Evolutionary conservation across 2,888 invertebrate species (phyloP).

Genomic region (Macaria liturata): DNA sequence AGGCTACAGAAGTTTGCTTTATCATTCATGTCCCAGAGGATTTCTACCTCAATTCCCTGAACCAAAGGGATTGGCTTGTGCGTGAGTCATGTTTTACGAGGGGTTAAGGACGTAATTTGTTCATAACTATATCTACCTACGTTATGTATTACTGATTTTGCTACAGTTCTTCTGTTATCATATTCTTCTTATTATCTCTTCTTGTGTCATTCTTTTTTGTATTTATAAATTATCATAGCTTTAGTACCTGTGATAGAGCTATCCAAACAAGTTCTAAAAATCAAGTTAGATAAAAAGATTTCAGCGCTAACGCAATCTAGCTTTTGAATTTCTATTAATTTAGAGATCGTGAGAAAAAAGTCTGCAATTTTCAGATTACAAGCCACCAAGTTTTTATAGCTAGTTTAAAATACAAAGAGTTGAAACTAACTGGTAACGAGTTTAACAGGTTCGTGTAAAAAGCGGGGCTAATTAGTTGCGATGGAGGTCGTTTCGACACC

Average conservation of each 20-base stretch:
- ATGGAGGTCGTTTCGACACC: constrained; percentile 47
- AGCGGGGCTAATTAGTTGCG: constrained; percentile 42
- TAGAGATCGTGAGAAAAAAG: constrained; percentile 1
- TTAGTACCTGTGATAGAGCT: too few species aligned
- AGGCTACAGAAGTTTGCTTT: constrained; percentile 20
- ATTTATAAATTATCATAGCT: too few species aligned
- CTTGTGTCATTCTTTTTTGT: too few species aligned
- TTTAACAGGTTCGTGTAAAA: constrained; percentile 39
- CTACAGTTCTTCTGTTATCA: too few species aligned
- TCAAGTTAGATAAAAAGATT: too few species aligned
- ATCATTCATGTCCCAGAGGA: constrained; percentile 34
- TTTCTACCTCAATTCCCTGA: constrained; percentile 14
- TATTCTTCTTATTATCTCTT: too few species aligned
- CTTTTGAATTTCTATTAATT: too few species aligned
- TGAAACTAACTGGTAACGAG: constrained; percentile 29
- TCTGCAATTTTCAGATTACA: constrained; percentile 10
- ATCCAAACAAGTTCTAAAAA: too few species aligned
- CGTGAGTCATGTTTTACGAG: constrained; percentile 26
- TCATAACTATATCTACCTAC: not conserved
- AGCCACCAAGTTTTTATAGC: constrained; percentile 4
- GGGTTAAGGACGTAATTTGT: constrained; percentile 11
- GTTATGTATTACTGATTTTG: not conserved
- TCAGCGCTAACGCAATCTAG: not conserved
- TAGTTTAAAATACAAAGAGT: constrained; percentile 18
- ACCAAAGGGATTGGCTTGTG: constrained; percentile 25